Base-by-base conservation (phyloP, 2,797 vertebrate genomes). In the Trachops cirrhosus region DNA sequence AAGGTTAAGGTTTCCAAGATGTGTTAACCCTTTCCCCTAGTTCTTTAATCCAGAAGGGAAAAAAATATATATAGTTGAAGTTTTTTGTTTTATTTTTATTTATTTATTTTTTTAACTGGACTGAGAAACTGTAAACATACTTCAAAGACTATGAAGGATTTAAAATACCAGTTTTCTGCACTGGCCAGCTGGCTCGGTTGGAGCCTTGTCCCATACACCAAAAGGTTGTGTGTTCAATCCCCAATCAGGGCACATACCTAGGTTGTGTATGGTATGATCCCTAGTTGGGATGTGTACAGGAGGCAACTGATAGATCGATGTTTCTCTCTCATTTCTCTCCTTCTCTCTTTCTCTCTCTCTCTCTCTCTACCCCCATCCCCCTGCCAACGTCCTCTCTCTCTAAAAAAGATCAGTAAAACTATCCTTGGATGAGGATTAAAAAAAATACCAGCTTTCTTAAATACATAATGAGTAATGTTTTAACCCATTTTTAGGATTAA, bases 131-230 rank as follows among this genome's bases (percentile, higher is more conserved):
- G 44, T 92, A 94, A 68, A 80, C 77, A 67, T 85, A 54, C 46
- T 88, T 96, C 34, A 86, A 71, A 91, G 70, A 82, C 32, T 68
- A 75, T 91, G 46, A 95, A 90, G 74, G 18, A 67, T 92, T 90
- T 94, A 54, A 92, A 82, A 95, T n/a, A 75, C 32, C 8, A 68
- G 5, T 70, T 86, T 91, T 89, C 44, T 64, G 62, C 15, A 15
- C 6, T 64, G 62, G 62, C 62, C 62, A 64, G 32, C 12, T 64
- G 29, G 62, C 29, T n/a, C 32, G 15, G 15, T n/a, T n/a, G 32
- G 32, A 64, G 14, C 62, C 62, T n/a, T n/a, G 62, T 64, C 32
- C 32, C 62, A n/a, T n/a, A 64, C 29, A 64, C 62, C 62, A 16
- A n/a, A 64, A 64, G 29, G 32, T 64, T 64, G 59, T n/a, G 29